Conservation (phyloP, 2,888 invertebrate genomes). For the Oscheius onirici region DNA sequence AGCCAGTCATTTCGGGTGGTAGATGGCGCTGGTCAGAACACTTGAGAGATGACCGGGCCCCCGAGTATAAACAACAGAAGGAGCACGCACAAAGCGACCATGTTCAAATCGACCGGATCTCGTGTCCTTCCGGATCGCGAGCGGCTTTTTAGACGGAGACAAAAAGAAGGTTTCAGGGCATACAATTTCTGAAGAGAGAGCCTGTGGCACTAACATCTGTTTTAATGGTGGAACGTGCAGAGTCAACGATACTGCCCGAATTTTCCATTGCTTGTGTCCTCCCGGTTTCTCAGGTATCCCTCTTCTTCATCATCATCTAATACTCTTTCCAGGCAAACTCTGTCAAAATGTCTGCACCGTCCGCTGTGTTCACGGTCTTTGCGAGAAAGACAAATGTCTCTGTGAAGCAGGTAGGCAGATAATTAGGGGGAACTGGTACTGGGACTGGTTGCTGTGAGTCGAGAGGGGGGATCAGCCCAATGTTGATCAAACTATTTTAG, state of each 20-base stretch:
- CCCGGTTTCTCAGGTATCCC: conserved; percentile 53
- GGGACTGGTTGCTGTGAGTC: neutral
- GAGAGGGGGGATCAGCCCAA: no score
- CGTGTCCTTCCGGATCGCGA: neutral
- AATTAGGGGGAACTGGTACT: neutral
- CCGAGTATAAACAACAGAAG: conserved; percentile 13
- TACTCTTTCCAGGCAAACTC: conserved; percentile 55
- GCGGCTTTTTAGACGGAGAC: neutral
- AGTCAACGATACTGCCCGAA: conserved; percentile 55
- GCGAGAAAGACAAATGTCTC: conserved; percentile 48
- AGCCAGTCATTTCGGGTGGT: conserved; percentile 7
- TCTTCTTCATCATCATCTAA: no score
- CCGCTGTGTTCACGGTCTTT: conserved; percentile 48
- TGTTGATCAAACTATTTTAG: conserved; percentile 14
- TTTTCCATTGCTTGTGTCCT: conserved; percentile 58
- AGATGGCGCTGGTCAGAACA: conserved; percentile 24
- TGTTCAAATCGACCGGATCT: conserved; percentile 1
- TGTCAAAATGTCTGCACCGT: conserved; percentile 52
- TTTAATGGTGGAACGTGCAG: conserved; percentile 59
- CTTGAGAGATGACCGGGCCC: conserved; percentile 24
- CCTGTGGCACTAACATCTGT: conserved; percentile 57
- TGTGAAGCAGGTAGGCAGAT: conserved; percentile 41
- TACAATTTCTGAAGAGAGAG: neutral
- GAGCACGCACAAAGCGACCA: conserved; percentile 21
- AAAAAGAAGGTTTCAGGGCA: conserved; percentile 2